Evolutionary conservation across 2,113 vertebrate genomes (phyloP), one percentile per base, ranked within the genome.

Genomic region (Isichthys henryi): DNA sequence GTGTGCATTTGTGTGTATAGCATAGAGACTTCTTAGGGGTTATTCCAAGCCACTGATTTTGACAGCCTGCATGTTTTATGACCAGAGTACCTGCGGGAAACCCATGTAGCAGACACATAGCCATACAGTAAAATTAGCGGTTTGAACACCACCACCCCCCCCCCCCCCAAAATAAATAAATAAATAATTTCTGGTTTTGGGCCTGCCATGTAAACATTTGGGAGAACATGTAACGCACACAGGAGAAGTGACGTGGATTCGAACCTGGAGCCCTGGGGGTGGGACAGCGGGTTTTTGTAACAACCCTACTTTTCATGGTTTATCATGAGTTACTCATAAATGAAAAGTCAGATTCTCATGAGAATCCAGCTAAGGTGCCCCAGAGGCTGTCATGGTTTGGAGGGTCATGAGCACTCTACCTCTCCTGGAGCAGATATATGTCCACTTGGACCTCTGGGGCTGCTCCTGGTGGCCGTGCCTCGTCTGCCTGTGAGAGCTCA

Each of bases 361-460:
- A 56, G 53, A 11, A 66, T 2, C 8, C n/a, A n/a, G 9, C 27
- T 31, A 70, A 31, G 62, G 9, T 70, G n/a, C 62, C 35, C 74
- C 74, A 7, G 13, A 80, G 31, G 4, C 74, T 5, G 15, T 7
- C 35, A 80, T 19, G 74, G 15, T 39, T 15, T 6, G 0, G 74
- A 43, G 74, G 74, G 43, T 17, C 19, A 7, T 3, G 46, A 58
- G 31, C 46, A 31, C 93, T 93, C 35, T 70, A 95, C 96, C 96
- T 94, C 95, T 95, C 86, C 95, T 93, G 87, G 96, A 96, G 90
- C 95, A 96, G 6, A 96, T 91, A 90, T 96, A 1, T 0, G 92
- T 90, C 86, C 96, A 96, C 52, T 90, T 94, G 88, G 96, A 96
- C 1, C 91, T 91, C 0, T 77, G 84, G 31, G 35, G 89, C 80